Conservation (phyloP, 1,140 invertebrate species). For the Brevipalpus yothersi region DNA sequence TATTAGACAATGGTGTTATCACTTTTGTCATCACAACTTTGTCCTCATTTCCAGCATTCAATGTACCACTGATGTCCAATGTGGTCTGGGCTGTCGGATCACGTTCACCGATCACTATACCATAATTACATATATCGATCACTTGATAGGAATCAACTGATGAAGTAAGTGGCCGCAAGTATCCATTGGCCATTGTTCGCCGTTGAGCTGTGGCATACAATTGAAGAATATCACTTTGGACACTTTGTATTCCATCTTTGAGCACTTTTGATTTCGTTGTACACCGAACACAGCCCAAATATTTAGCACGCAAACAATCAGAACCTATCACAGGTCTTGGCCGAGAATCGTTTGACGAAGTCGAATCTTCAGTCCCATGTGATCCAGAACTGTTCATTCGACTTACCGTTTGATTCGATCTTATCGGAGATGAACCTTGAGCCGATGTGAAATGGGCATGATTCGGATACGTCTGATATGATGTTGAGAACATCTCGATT, state of each 20-base stretch:
- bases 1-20: slow-evolving; percentile 13
- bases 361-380: no score
- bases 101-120: slow-evolving; percentile 11
- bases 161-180: slow-evolving; percentile 3
- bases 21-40: slow-evolving; percentile 12
- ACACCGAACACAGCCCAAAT: neutral
- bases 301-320: neutral
- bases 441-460: no score
- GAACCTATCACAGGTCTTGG: no score
- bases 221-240: slow-evolving; percentile 12
- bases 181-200: neutral
- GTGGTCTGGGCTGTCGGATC: neutral
- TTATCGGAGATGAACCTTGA: no score
- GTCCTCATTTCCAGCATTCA: neutral
- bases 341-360: no score
- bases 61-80: neutral
- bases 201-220: slow-evolving; percentile 10
- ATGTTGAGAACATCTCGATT: no score
- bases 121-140: slow-evolving; percentile 10
- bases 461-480: no score
- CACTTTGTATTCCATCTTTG: slow-evolving; percentile 7
- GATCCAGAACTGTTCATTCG: no score
- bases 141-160: slow-evolving; percentile 8
- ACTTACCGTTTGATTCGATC: no score
- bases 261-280: neutral